Conservation (phyloP, 2,797 vertebrate genomes). For the Stomatorhinus walkeri region DNA sequence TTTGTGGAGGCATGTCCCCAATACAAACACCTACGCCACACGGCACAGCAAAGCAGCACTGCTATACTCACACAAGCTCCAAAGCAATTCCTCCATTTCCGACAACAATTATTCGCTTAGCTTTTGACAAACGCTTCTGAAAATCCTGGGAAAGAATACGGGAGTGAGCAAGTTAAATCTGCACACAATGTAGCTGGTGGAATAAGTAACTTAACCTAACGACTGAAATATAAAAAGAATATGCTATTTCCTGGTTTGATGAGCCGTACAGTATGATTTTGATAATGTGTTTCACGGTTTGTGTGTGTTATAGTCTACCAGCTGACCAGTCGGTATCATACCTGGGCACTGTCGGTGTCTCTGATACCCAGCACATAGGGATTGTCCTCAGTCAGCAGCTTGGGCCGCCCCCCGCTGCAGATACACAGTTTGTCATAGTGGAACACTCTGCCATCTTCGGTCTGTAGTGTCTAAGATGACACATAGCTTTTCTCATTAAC, state of each 20-base stretch:
- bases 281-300: neutral
- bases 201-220: neutral
- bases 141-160: constrained; percentile 64
- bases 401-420: constrained; percentile 82
- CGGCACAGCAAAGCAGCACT: neutral
- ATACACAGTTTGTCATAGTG: constrained; percentile 80
- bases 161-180: neutral
- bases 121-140: constrained; percentile 74
- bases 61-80: constrained; percentile 82
- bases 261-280: neutral
- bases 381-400: constrained; percentile 70
- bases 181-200: neutral
- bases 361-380: constrained; percentile 82
- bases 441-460: constrained; percentile 63
- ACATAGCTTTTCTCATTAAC: neutral
- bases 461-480: constrained; percentile 65
- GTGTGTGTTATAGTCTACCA: neutral
- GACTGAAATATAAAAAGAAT: neutral
- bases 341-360: constrained; percentile 91
- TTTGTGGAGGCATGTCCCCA: neutral
- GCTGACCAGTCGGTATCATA: constrained; percentile 39
- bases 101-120: constrained; percentile 77
- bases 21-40: neutral
- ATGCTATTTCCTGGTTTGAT: neutral
- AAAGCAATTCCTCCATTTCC: constrained; percentile 95